phyloP scores from a whole-genome alignment of 2,797 vertebrate species.

The Chloroceryle inda region DNA sequence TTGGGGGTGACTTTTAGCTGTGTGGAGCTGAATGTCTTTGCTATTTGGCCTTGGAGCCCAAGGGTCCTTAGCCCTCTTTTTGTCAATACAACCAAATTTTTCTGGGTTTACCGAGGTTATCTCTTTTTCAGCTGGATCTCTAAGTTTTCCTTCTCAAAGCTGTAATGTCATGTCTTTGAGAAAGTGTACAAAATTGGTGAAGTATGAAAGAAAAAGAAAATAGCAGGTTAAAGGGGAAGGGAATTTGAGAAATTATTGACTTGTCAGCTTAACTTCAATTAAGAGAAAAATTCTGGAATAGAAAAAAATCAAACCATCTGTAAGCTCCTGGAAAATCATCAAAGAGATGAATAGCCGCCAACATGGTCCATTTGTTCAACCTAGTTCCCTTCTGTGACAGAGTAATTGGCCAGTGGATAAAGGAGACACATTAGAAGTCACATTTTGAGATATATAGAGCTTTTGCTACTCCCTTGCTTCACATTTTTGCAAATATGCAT shows the following conservation, averaged over 20 bases:
- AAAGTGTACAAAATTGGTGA: not conserved
- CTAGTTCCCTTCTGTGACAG: constrained; percentile 5
- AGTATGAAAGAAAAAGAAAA: not conserved
- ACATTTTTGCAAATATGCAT: not conserved
- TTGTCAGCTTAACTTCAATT: constrained; percentile 14
- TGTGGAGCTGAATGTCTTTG: not conserved
- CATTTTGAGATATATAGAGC: constrained; percentile 14
- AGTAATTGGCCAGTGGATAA: constrained; percentile 31
- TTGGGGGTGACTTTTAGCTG: not conserved
- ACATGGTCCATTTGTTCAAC: constrained; percentile 28
- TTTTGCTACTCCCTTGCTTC: constrained; percentile 5
- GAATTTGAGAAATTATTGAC: not conserved
- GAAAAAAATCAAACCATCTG: constrained; percentile 40
- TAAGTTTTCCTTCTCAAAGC: not conserved
- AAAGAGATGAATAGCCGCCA: constrained; percentile 27
- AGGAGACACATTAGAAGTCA: constrained; percentile 3
- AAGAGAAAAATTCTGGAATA: constrained; percentile 18
- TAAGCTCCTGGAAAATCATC: constrained; percentile 54
- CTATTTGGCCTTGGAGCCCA: not conserved
- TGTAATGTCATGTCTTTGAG: not conserved
- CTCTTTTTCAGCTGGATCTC: not conserved
- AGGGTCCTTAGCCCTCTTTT: not conserved
- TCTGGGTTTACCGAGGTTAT: not conserved
- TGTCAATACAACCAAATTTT: not conserved
- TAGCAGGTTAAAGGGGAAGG: not conserved